phyloP scores from a whole-genome alignment of 64 coral and sea anemone species.

The Montipora cactus region DNA sequence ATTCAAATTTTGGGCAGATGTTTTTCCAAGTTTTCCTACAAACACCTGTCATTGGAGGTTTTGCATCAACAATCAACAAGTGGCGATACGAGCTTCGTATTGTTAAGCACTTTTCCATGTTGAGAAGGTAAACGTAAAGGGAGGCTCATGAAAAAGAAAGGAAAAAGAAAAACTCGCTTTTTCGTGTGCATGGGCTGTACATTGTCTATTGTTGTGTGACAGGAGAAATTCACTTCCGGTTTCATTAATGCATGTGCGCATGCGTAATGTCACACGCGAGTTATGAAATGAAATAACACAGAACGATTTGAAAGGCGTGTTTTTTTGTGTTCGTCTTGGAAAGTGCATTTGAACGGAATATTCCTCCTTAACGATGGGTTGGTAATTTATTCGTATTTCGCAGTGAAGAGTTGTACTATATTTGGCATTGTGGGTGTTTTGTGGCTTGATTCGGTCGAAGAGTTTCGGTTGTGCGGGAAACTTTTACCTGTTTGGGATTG shows the following conservation, averaged over 20 bases:
- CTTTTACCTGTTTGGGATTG: not conserved
- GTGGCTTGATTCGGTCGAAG: not conserved
- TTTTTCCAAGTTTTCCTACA: not conserved
- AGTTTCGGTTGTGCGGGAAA: not conserved
- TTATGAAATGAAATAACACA: conserved; percentile 19
- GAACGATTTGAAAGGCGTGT: conserved; percentile 57
- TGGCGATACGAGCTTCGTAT: not conserved
- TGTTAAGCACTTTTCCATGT: not conserved
- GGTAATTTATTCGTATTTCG: conserved; percentile 22
- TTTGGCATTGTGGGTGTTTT: not conserved
- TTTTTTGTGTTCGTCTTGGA: conserved; percentile 39
- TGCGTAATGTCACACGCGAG: conserved; percentile 58
- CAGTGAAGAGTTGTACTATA: conserved; percentile 3
- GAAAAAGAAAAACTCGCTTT: too few species aligned
- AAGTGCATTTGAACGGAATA: conserved; percentile 21
- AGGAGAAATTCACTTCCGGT: conserved; percentile 57
- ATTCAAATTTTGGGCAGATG: not conserved
- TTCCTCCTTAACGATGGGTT: conserved; percentile 59
- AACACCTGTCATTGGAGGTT: not conserved
- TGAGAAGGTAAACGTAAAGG: not conserved
- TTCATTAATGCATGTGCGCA: not conserved
- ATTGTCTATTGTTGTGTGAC: not conserved
- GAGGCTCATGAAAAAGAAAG: too few species aligned
- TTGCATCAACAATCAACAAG: conserved; percentile 6
- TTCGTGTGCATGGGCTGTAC: too few species aligned